phyloP scores from a whole-genome alignment of 2,797 vertebrate species.

The Sylvia borin region DNA sequence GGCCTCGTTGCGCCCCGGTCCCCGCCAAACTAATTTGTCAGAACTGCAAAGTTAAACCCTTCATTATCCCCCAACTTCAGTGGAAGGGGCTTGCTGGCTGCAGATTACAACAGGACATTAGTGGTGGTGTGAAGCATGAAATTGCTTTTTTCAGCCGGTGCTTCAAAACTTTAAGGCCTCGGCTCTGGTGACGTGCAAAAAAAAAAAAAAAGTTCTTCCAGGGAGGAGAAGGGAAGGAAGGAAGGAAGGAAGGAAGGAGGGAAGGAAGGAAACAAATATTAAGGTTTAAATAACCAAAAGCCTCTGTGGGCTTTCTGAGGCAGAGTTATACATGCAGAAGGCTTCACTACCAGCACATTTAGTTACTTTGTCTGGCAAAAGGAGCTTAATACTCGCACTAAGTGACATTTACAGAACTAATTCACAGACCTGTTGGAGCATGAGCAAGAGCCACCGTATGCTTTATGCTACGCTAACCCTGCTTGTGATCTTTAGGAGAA shows the following conservation, averaged over 20 bases:
- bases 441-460: fast-evolving
- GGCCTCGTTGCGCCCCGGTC: conserved; percentile 47
- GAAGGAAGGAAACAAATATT: not conserved
- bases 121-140: conserved; percentile 83
- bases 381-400: not conserved
- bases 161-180: conserved; percentile 72
- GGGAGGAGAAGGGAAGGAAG: not conserved
- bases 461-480: not conserved
- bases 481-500: not conserved
- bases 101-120: conserved; percentile 82
- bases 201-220: not conserved
- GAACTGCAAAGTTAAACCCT: conserved; percentile 76
- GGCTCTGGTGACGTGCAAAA: not conserved
- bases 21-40: conserved; percentile 79
- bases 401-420: not conserved
- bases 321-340: not conserved
- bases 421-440: not conserved
- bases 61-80: conserved; percentile 82
- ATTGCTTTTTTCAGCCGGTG: conserved; percentile 84
- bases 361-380: not conserved
- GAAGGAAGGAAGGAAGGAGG: not conserved
- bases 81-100: conserved; percentile 78
- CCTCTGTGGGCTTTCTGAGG: not conserved
- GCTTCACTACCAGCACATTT: not conserved
- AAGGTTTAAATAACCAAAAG: conserved; percentile 3